A percentile compares a stretch with the other conserved stretches of the same genome.
These are phyloP conservation scores for Drosophila insularis DNA, from an alignment of 1,140 invertebrate species.

Conservation along the genomic window DNA sequence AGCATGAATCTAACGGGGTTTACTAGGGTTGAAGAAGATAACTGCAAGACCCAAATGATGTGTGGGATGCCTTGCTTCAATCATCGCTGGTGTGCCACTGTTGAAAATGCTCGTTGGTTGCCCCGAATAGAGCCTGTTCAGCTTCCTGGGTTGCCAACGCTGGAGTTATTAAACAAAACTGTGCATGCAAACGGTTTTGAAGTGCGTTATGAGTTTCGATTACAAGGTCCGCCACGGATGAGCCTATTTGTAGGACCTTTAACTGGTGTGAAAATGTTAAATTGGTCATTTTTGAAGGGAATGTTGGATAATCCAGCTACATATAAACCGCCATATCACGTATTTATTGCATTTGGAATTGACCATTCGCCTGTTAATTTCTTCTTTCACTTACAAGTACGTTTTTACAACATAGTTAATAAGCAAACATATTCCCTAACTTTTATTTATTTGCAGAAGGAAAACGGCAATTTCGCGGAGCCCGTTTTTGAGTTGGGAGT, in stretches of 20 bases:
- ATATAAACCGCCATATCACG: constrained; percentile 86
- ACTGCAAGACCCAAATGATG: constrained; percentile 86
- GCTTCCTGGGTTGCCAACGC: constrained; percentile 38
- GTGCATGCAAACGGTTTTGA: not conserved
- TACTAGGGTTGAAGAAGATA: constrained; percentile 83
- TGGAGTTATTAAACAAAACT: constrained; percentile 54
- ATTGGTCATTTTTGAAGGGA: constrained; percentile 76
- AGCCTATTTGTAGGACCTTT: constrained; percentile 52
- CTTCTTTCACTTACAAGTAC: constrained; percentile 82
- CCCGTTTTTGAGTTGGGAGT: constrained; percentile 54
- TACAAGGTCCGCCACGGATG: constrained; percentile 87
- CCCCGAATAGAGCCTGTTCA: constrained; percentile 44
- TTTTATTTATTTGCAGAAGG: constrained; percentile 79
- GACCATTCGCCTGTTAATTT: constrained; percentile 85
- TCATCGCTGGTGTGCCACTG: constrained; percentile 81
- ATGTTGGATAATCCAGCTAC: constrained; percentile 85
- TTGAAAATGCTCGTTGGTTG: constrained; percentile 56
- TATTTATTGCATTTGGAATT: constrained; percentile 86
- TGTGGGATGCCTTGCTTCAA: constrained; percentile 90
- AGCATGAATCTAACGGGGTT: constrained; percentile 83
- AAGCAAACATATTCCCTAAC: not conserved
- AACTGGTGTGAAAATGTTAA: constrained; percentile 47
- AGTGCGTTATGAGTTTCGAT: constrained; percentile 43
- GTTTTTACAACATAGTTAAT: not conserved
- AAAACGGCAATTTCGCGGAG: constrained; percentile 66